phyloP scores from a whole-genome alignment of 2,113 vertebrate genomes.

The Psilopogon haemacephalus region DNA sequence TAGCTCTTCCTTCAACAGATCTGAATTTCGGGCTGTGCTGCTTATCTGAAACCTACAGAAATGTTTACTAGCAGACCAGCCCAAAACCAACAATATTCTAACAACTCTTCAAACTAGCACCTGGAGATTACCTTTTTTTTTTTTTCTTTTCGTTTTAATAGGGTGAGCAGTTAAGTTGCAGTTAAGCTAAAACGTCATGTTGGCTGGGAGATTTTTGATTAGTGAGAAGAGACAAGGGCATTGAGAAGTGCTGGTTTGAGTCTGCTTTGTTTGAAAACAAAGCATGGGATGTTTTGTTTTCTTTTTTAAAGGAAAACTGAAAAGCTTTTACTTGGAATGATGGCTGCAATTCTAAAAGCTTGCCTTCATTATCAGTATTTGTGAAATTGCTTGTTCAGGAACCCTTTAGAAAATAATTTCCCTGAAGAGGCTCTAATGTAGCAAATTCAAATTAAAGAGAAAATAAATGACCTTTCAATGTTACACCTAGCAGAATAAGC shows the following conservation, averaged over 20 bases:
- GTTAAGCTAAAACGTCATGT: neutral
- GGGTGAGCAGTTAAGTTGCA: neutral
- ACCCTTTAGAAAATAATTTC: neutral
- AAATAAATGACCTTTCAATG: neutral
- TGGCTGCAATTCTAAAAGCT: neutral
- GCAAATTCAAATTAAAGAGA: conserved; percentile 10
- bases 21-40: neutral
- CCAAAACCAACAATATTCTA: neutral
- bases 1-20: neutral
- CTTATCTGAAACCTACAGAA: neutral
- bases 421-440: neutral
- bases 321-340: neutral
- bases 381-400: conserved; percentile 34
- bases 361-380: neutral
- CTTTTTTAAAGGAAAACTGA: neutral
- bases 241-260: neutral
- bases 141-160: neutral
- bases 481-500: neutral
- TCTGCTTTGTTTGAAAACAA: conserved; percentile 14
- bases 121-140: neutral
- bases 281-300: neutral
- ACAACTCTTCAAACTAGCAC: neutral
- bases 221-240: neutral
- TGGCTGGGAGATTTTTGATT: neutral
- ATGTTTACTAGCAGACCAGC: neutral